Percentiles rank a stretch among this genome's conserved stretches.
phyloP scores from a whole-genome alignment of 1,140 invertebrate species.

The Ceratosolen fusciceps region DNA sequence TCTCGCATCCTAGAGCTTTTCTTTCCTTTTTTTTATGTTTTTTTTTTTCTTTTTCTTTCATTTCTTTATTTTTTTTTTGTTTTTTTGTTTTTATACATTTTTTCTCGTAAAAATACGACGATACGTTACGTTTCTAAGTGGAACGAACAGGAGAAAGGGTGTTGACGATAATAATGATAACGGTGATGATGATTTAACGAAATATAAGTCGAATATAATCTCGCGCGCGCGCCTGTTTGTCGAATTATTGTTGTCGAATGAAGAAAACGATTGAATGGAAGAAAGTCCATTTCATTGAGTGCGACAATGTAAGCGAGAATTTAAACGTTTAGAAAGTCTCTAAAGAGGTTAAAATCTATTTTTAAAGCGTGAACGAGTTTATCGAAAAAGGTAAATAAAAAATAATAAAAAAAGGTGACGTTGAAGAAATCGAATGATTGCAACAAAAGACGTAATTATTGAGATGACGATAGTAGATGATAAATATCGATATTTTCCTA shows the following conservation, averaged over 20 bases:
- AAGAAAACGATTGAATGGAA: neutral
- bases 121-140: slow-evolving; percentile 31
- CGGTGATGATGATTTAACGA: slow-evolving; percentile 25
- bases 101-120: slow-evolving; percentile 34
- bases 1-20: too few species aligned
- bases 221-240: slow-evolving; percentile 38
- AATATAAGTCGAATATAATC: slow-evolving; percentile 30
- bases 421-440: slow-evolving; percentile 33
- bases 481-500: slow-evolving; percentile 67
- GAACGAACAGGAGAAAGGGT: neutral
- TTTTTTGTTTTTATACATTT: slow-evolving; percentile 23
- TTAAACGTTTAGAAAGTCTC: slow-evolving; percentile 55
- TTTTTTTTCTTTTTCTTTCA: slow-evolving; percentile 21
- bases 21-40: slow-evolving; percentile 38
- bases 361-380: slow-evolving; percentile 64
- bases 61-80: neutral
- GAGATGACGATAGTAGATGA: slow-evolving; percentile 41
- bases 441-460: slow-evolving; percentile 48
- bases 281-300: slow-evolving; percentile 36
- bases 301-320: slow-evolving; percentile 26
- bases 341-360: slow-evolving; percentile 70
- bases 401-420: slow-evolving; percentile 45
- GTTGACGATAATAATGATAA: slow-evolving; percentile 24
- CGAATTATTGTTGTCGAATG: slow-evolving; percentile 31
- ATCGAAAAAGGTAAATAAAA: slow-evolving; percentile 53